A percentile compares a stretch with the other conserved stretches of the same genome.
Evolutionary conservation across 2,888 invertebrate genomes (phyloP).

Genomic region (Leptopilina drosophilae): DNA sequence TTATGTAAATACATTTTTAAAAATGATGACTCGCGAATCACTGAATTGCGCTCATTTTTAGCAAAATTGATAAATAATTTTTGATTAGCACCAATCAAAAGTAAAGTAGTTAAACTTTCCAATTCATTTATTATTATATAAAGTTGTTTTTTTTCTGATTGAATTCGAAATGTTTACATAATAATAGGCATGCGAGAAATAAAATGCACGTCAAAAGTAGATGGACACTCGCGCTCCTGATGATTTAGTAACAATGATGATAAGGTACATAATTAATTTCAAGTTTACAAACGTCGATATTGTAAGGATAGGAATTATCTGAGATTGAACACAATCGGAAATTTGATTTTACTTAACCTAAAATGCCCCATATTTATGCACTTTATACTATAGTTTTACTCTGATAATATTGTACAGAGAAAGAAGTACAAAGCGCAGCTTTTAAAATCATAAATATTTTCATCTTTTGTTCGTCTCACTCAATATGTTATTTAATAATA

Average conservation of each 20-base stretch:
- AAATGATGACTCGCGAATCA: background rate
- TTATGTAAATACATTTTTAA: background rate
- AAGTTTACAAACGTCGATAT: slow-evolving; percentile 15
- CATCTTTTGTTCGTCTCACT: background rate
- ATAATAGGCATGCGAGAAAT: slow-evolving; percentile 22
- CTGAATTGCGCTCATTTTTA: background rate
- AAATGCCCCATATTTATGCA: slow-evolving; percentile 12
- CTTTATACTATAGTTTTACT: background rate
- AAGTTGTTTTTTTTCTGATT: slow-evolving; percentile 7
- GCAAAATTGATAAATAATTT: background rate
- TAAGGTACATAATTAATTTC: slow-evolving; percentile 7
- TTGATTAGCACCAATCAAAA: background rate
- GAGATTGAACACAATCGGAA: slow-evolving; percentile 32
- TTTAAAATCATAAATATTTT: background rate
- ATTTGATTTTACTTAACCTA: slow-evolving; percentile 34
- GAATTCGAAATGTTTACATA: background rate
- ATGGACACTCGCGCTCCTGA: background rate
- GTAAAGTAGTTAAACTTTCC: background rate
- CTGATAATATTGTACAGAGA: slow-evolving; percentile 57
- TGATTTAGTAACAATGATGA: slow-evolving; percentile 24
- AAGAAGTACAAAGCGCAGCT: slow-evolving; percentile 64
- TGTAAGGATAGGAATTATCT: slow-evolving; percentile 24
- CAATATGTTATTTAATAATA: slow-evolving; percentile 3
- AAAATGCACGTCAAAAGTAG: slow-evolving; percentile 25
- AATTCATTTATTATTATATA: slow-evolving; percentile 17